Percentiles rank a stretch among this genome's conserved stretches.
These are phyloP conservation scores for Paedocypris sp. DNA, from an alignment of 2,113 vertebrate species.

Conservation along the genomic window DNA sequence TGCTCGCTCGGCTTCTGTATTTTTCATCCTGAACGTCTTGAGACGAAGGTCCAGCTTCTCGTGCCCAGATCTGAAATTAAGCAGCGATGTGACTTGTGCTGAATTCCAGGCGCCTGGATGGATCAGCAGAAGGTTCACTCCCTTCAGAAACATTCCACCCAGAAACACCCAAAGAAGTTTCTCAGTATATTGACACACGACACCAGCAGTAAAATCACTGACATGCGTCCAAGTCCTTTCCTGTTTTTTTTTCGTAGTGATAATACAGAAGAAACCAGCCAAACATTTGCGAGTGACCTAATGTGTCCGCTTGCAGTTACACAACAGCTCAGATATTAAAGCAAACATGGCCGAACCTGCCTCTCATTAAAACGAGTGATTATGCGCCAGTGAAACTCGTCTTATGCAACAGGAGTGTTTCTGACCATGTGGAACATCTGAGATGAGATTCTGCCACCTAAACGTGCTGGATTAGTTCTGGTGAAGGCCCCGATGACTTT, in stretches of 20 bases:
- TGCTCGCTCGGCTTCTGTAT: background rate
- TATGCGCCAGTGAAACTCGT: background rate
- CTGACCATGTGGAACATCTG: background rate
- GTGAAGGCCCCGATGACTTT: background rate
- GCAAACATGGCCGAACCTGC: background rate
- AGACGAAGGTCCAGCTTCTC: background rate
- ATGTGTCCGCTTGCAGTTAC: background rate
- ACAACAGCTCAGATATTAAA: background rate
- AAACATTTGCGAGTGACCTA: too few relatives aligned
- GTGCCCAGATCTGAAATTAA: conserved; percentile 5
- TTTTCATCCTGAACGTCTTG: conserved; percentile 4
- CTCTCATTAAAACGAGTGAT: background rate
- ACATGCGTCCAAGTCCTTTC: background rate
- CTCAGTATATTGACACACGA: background rate
- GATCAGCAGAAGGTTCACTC: conserved; percentile 23
- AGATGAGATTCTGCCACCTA: background rate
- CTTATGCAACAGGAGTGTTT: background rate
- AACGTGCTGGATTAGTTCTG: background rate
- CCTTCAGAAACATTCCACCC: background rate
- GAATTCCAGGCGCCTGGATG: too few relatives aligned
- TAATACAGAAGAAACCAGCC: too few relatives aligned
- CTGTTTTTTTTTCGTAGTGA: too few relatives aligned
- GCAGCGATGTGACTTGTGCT: too few relatives aligned
- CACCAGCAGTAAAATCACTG: background rate
- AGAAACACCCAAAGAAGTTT: conserved; percentile 22